A percentile compares a stretch with the other conserved stretches of the same genome.
phyloP scores from a whole-genome alignment of 2,113 vertebrate species.

The Centrocercus urophasianus region DNA sequence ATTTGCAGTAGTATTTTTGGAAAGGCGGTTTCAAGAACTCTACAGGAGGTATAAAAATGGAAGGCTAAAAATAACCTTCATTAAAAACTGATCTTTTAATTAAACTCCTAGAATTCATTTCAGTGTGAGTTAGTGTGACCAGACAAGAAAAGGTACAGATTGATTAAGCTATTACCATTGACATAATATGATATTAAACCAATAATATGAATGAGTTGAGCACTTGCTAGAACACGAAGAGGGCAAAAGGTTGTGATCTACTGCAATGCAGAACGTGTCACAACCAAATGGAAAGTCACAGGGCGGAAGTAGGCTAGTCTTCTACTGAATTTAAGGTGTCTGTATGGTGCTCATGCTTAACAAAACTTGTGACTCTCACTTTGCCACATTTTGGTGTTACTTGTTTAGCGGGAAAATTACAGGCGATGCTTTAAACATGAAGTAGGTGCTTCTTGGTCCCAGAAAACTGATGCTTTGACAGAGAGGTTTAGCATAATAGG shows the following conservation, averaged over 20 bases:
- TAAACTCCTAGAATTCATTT: background rate
- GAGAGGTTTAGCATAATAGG: background rate
- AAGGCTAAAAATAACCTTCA: background rate
- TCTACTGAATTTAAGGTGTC: background rate
- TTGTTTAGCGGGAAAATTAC: background rate
- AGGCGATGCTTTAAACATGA: background rate
- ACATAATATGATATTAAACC: background rate
- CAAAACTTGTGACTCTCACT: accelerated
- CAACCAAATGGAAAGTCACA: background rate
- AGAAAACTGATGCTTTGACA: background rate
- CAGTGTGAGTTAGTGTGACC: background rate
- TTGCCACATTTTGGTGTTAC: background rate
- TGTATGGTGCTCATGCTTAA: background rate
- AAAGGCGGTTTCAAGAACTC: background rate
- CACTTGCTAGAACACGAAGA: background rate
- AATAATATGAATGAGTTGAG: conserved; percentile 7
- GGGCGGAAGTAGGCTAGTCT: background rate
- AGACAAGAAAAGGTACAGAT: background rate
- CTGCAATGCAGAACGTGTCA: background rate
- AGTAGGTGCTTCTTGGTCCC: background rate
- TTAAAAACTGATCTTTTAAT: conserved; percentile 7
- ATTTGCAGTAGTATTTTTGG: background rate
- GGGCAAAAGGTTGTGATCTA: background rate
- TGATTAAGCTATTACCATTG: conserved; percentile 9
- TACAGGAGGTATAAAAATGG: background rate